Evolutionary conservation across 2,113 vertebrate species (phyloP), one percentile per base, ranked within the genome.

Genomic region (Polypterus bichir): DNA sequence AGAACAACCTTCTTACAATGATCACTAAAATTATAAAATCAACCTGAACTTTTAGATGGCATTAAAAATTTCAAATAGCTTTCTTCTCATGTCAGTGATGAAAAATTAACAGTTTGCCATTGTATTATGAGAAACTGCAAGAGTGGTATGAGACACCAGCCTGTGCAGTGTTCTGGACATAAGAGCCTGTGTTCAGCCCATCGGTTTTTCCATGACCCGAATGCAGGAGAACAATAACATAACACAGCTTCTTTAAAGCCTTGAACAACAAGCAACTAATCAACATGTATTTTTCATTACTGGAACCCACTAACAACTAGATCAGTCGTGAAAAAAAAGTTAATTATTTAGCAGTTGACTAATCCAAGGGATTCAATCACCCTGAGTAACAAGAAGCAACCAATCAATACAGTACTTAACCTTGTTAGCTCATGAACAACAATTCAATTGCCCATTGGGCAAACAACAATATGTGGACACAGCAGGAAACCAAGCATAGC

Each of bases 291-390:
- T 60, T 54, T 27, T 45, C 59, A 64, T 69, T 58, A 69, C 73
- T 66, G 44, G 52, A 61, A 69, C 65, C 61, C 51, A 53, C 45
- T 55, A 59, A 71, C 61, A 67, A 63, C 63, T 64, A 57, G 49
- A 44, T 64, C 60, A 60, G 49, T 47, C 45, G 61, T 47, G 49
- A 65, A 66, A 46, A 59, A 3, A 59, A 53, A 64, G 59, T 66
- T 59, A 70, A 64, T 69, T 63, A 67, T 62, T 65, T 63, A 69
- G 64, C 46, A 64, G 46, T 45, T 11, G 49, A 71, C 76, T 76
- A 77, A 78, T 79, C 74, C 71, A 72, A 59, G 67, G 70, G 76
- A 71, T 67, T 73, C 72, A 75, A 75, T 78, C 81, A 73, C 72
- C 70, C 64, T 62, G 59, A 73, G 66, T 69, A 76, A 77, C 65